Evolutionary conservation across 2,797 vertebrate genomes (phyloP), one percentile per base, ranked within the genome.

Genomic region (Sebastes diploproa): DNA sequence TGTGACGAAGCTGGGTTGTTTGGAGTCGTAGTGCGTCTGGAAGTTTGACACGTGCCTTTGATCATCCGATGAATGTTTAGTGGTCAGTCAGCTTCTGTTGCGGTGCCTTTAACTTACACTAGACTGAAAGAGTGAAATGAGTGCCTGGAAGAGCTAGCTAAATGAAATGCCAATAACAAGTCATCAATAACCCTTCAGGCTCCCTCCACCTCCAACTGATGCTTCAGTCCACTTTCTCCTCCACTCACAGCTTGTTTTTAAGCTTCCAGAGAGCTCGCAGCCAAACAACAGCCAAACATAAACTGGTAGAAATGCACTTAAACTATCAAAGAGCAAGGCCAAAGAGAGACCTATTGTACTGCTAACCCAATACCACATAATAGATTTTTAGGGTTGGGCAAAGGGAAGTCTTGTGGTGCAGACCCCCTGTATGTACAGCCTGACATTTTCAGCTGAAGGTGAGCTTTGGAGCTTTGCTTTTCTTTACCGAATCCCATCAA

Each of bases 141-240:
- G 61, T 46, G 34, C 16, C 66, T 59, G 56, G 59, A 85, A 81
- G 80, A 67, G 69, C 80, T 23, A 38, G 80, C 78, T 75, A 73
- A 86, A 86, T 86, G 64, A 90, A 90, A 82, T 62, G 75, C 78
- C 80, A 83, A 61, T 82, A 89, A 77, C 14, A 25, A 85, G 69
- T 67, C 71, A 61, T 90, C 86, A 72, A 82, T 84, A 86, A 81
- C 36, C 66, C 58, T 72, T 73, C 22, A 18, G 62, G 59, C 78
- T 77, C 42, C 36, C 16, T 75, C 50, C 72, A 56, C 66, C 46
- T 77, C 64, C 2, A 61, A 67, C 32, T 38, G 63, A 54, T 29
- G 69, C 60, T 62, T 67, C 82, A 46, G 61, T 72, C 74, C 30
- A 50, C 72, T 77, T 62, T 55, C 25, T 46, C 22, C 6, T 81